Conservation (phyloP, 2,888 invertebrate species). For the Dicranocentrus wangi region DNA sequence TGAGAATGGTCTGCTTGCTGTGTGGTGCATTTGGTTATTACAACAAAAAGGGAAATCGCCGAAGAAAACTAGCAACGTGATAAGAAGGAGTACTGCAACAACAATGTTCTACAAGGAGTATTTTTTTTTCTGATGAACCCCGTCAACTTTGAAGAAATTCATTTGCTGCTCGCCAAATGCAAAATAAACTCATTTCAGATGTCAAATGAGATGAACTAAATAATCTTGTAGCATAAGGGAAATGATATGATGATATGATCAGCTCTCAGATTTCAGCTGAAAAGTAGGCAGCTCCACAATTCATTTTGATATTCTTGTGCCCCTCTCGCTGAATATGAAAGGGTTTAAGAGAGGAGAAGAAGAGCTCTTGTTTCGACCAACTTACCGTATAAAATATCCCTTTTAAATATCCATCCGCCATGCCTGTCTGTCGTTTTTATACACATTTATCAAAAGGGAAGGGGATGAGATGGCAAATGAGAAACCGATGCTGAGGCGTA, state of each 20-base stretch:
- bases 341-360: too few species aligned
- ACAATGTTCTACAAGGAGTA: too few species aligned
- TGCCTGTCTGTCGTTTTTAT: neutral
- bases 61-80: neutral
- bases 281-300: neutral
- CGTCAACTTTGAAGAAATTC: slow-evolving; percentile 3
- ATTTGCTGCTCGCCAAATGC: slow-evolving; percentile 1
- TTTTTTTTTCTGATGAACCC: neutral
- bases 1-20: too few species aligned
- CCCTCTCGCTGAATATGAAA: neutral
- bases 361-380: too few species aligned
- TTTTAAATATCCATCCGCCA: neutral
- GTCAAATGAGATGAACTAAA: slow-evolving; percentile 7
- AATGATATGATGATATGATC: slow-evolving; percentile 1
- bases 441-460: slow-evolving; percentile 6
- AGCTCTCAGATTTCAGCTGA: neutral
- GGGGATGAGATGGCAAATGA: slow-evolving; percentile 4
- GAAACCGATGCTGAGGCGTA: slow-evolving; percentile 2
- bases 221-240: neutral
- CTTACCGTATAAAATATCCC: too few species aligned
- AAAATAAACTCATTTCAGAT: neutral
- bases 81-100: neutral
- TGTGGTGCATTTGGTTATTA: too few species aligned
- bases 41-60: slow-evolving; percentile 9
- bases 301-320: neutral